Percentiles rank a stretch among this genome's conserved stretches.
These are phyloP conservation scores for Argya squamiceps DNA, from an alignment of 2,797 vertebrate genomes.

Conservation along the genomic window DNA sequence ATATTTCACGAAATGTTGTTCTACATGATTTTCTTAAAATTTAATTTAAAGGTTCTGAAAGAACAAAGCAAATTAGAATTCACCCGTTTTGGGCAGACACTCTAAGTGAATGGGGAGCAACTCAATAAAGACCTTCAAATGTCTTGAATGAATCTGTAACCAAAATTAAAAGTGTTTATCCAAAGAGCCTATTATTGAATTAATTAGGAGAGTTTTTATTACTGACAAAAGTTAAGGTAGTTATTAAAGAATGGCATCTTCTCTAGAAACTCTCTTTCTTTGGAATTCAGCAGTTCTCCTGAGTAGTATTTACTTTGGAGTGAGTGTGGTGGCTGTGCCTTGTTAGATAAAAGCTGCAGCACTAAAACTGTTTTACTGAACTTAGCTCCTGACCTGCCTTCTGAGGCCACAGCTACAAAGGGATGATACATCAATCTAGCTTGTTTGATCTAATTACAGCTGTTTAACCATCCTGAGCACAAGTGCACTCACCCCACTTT, in stretches of 20 bases:
- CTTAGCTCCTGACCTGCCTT: conserved; percentile 63
- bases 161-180: background rate
- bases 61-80: conserved; percentile 24
- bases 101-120: background rate
- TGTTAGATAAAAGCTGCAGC: conserved; percentile 42
- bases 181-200: background rate
- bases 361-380: conserved; percentile 34
- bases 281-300: background rate
- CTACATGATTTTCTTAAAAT: background rate
- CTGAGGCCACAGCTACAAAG: conserved; percentile 55
- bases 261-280: background rate
- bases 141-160: background rate
- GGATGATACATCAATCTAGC: conserved; percentile 20
- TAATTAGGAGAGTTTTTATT: background rate
- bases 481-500: conserved; percentile 46
- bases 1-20: background rate
- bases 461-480: conserved; percentile 38
- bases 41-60: conserved; percentile 8
- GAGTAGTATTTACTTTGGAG: background rate
- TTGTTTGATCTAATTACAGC: conserved; percentile 67
- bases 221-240: background rate
- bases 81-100: background rate
- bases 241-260: background rate
- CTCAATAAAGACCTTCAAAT: background rate
- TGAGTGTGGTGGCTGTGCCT: conserved; percentile 9